These are phyloP conservation scores for Drosophila incognita DNA, from an alignment of 2,888 invertebrate species.

Conservation along the genomic window DNA sequence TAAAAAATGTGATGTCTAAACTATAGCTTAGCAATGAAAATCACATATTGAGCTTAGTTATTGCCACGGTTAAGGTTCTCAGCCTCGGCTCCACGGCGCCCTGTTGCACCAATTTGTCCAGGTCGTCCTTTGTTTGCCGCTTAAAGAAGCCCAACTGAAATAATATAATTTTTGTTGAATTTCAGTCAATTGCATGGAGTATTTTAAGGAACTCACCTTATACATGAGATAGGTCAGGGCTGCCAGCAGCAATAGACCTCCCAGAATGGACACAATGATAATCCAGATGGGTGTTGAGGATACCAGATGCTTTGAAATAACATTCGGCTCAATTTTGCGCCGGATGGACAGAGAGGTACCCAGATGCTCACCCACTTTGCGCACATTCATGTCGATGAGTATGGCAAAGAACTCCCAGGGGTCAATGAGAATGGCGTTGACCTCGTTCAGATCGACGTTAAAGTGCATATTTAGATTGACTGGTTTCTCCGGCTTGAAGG, in stretches of 20 bases:
- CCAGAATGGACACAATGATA: constrained; percentile 84
- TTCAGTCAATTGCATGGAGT: background rate
- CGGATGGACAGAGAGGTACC: constrained; percentile 72
- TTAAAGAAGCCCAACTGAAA: constrained; percentile 86
- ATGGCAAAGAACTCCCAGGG: constrained; percentile 84
- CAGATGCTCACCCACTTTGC: constrained; percentile 75
- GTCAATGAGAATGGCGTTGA: constrained; percentile 84
- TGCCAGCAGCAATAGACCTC: constrained; percentile 84
- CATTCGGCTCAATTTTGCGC: constrained; percentile 82
- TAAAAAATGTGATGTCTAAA: constrained; percentile 43
- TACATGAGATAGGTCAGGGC: constrained; percentile 84
- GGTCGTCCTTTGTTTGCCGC: constrained; percentile 85
- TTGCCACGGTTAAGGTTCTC: constrained; percentile 77
- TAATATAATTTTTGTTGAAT: background rate
- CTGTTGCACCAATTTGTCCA: constrained; percentile 84
- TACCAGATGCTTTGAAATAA: constrained; percentile 84
- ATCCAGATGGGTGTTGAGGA: constrained; percentile 84
- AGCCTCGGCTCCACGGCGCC: constrained; percentile 76
- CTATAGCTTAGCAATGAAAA: constrained; percentile 33
- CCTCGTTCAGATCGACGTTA: constrained; percentile 82
- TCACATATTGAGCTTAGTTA: constrained; percentile 61
- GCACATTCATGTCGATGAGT: constrained; percentile 75
- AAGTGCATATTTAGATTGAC: constrained; percentile 81
- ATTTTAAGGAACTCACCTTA: constrained; percentile 67
- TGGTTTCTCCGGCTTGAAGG: constrained; percentile 82